Conservation (phyloP, 2,113 vertebrate species). For the Coturnix japonica region DNA sequence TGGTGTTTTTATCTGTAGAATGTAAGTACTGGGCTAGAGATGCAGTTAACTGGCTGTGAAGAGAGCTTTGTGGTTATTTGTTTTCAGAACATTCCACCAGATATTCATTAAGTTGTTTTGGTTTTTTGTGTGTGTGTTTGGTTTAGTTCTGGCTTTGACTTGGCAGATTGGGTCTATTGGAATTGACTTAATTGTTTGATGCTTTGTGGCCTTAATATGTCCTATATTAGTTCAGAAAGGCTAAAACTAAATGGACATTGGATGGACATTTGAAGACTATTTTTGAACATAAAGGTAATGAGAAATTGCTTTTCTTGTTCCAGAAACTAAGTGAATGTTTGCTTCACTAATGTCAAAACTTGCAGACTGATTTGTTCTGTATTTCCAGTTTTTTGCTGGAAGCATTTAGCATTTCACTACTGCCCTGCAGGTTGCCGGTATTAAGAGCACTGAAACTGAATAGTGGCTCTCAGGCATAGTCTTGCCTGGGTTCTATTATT, state of each 20-base stretch:
- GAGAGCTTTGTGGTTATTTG: too few relatives aligned
- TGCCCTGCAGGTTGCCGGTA: background rate
- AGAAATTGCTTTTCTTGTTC: background rate
- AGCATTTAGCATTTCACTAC: background rate
- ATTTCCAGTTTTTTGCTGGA: background rate
- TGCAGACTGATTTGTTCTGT: background rate
- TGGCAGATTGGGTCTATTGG: background rate
- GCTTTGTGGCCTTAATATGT: background rate
- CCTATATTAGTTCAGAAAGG: background rate
- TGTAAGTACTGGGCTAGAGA: background rate
- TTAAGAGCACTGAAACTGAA: background rate
- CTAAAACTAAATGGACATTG: background rate
- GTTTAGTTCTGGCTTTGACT: background rate
- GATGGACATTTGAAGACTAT: background rate
- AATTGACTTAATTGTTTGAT: too few relatives aligned
- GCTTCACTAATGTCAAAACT: background rate
- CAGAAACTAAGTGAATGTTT: background rate
- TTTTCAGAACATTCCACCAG: background rate
- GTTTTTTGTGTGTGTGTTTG: fast-evolving
- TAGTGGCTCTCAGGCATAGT: background rate
- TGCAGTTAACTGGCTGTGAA: fast-evolving
- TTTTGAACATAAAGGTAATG: fast-evolving
- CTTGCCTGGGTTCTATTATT: background rate
- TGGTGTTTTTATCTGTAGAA: background rate
- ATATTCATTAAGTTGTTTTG: fast-evolving